These are phyloP conservation scores for Columba janthina DNA, from an alignment of 2,113 vertebrate genomes.

Conservation along the genomic window DNA sequence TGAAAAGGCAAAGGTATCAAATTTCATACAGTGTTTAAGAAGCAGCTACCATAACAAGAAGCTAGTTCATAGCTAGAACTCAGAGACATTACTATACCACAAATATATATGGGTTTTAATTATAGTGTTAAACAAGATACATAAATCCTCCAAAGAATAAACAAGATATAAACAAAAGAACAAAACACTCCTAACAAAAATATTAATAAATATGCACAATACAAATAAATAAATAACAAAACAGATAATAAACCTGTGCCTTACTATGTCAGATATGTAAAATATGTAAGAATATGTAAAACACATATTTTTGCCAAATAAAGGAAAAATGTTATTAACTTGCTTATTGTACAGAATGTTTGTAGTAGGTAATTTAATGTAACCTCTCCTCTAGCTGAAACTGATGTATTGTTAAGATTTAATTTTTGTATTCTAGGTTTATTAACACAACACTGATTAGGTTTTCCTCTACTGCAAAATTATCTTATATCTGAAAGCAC, in stretches of 20 bases:
- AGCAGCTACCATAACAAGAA: not conserved
- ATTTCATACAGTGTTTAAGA: not conserved
- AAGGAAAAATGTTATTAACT: not conserved
- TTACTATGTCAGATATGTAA: not conserved
- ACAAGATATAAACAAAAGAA: not conserved
- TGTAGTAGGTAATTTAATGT: not conserved
- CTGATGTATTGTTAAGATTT: not conserved
- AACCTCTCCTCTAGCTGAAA: not conserved
- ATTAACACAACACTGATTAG: not conserved
- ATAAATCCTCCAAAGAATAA: not conserved
- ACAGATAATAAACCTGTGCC: rapidly evolving
- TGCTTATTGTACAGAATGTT: not conserved
- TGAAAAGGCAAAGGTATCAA: not conserved
- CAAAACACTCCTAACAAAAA: not conserved
- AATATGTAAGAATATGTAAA: not conserved
- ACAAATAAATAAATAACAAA: not conserved
- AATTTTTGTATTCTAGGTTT: not conserved
- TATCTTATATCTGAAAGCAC: not conserved
- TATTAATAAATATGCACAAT: rapidly evolving
- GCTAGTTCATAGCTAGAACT: not conserved
- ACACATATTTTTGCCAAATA: not conserved
- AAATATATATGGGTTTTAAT: not conserved
- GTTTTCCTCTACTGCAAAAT: not conserved
- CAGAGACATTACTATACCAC: not conserved
- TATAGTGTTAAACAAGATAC: not conserved